Conservation (phyloP, 2,113 vertebrate species). For the Genyomyrus donnyi region DNA sequence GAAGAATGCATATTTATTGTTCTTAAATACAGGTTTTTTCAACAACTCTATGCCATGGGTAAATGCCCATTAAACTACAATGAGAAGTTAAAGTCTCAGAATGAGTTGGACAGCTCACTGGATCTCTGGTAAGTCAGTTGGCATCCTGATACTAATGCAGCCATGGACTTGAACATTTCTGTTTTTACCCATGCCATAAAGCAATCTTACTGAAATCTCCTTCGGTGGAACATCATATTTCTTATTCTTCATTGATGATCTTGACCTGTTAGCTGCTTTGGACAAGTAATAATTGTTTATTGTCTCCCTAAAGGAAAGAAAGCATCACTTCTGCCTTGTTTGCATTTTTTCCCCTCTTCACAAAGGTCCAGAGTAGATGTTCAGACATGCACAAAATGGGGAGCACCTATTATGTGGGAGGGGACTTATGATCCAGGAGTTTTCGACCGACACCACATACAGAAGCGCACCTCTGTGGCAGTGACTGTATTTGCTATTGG, state of each 20-base stretch:
- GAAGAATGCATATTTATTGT: background rate
- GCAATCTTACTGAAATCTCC: background rate
- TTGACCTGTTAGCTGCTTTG: background rate
- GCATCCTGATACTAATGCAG: background rate
- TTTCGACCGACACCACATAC: constrained; percentile 43
- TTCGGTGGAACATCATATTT: background rate
- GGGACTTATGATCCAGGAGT: constrained; percentile 53
- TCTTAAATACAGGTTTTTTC: background rate
- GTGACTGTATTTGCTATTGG: constrained; percentile 70
- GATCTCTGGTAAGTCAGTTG: constrained; percentile 13
- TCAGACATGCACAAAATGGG: constrained; percentile 65
- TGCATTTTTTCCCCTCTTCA: background rate
- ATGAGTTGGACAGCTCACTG: constrained; percentile 14
- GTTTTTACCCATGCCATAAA: background rate
- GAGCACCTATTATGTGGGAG: constrained; percentile 66
- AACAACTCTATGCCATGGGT: background rate
- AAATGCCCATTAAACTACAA: background rate
- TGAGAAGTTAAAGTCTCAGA: background rate
- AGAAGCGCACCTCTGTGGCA: constrained; percentile 52
- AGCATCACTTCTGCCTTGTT: background rate
- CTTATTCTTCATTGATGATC: background rate
- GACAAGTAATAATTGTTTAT: background rate
- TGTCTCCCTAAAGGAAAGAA: background rate
- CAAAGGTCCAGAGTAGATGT: constrained; percentile 53
- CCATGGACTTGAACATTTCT: background rate